Evolutionary conservation across 2,113 vertebrate genomes (phyloP), one percentile per base, ranked within the genome.

Genomic region (Bos indicus): DNA sequence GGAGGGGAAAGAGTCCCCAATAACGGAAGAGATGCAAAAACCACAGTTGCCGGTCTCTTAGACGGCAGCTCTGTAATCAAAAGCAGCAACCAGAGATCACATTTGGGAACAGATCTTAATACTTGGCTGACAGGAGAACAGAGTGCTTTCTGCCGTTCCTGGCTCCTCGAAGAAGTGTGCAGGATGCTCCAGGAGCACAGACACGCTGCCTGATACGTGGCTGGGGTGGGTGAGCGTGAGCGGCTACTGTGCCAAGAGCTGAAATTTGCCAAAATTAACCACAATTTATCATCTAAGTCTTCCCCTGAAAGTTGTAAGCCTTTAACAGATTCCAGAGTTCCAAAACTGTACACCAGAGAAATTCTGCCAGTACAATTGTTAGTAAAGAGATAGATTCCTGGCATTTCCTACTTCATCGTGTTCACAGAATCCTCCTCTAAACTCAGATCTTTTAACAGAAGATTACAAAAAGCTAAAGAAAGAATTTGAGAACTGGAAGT

Each of bases 391-490:
- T 17, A 86, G 71, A 71, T 48, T 87, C 33, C 40, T 40, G 33
- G 9, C 16, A 7, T 9, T 48, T 87, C 9, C 25, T 51, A 40
- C 51, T 91, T 9, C 4, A 26, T 7, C 12, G 0, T 88, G 6
- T 59, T 88, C 57, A 40, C n/a, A 83, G n/a, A 43, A 33, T 28
- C 77, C 15, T 77, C 83, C 62, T 43, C 23, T 4, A 62, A 28
- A 30, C 13, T 40, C 23, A 64, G 46, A 62, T 13, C 2, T 84
- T 57, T 88, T 52, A 77, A 84, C 8, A 77, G 30, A 88, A 52
- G 40, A 30, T 43, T 59, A 94, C 93, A 92, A 67, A 82, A 91
- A 59, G 81, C 43, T 60, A 25, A 93, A 97, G 97, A 95, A 94
- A 92, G 64, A 95, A 90, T 91, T 78, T 33, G 14, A 56, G 21